Conservation (phyloP, 2,797 vertebrate genomes). For the Spondyliosoma cantharus region DNA sequence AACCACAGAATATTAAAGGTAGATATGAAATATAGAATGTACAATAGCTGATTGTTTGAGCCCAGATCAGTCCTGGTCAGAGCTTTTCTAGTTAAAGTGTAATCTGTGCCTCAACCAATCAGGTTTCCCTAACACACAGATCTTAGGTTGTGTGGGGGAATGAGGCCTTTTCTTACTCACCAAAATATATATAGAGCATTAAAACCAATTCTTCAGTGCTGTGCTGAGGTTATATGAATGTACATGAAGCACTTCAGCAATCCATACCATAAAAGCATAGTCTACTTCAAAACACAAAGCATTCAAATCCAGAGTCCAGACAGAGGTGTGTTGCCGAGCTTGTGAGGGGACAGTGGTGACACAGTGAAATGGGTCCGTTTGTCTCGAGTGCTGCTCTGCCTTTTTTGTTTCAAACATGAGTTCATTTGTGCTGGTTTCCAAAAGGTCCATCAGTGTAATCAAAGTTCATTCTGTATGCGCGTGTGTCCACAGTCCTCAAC, state of each 20-base stretch:
- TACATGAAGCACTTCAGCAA: constrained; percentile 16
- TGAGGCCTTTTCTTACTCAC: constrained; percentile 6
- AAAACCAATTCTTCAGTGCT: constrained; percentile 28
- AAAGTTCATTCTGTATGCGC: constrained; percentile 41
- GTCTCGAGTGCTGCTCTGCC: constrained; percentile 18
- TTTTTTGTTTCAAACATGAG: neutral
- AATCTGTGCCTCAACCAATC: constrained; percentile 12
- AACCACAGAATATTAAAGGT: constrained; percentile 45
- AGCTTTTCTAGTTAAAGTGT: constrained; percentile 9
- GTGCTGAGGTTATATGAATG: constrained; percentile 18
- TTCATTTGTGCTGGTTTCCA: constrained; percentile 35
- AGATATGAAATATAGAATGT: constrained; percentile 50
- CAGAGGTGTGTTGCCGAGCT: neutral
- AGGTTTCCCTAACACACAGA: neutral
- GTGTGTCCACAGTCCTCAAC: constrained; percentile 66
- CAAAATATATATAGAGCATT: constrained; percentile 12
- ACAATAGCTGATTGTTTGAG: constrained; percentile 22
- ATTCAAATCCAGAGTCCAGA: constrained; percentile 40
- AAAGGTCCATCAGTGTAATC: constrained; percentile 48
- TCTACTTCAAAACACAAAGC: constrained; percentile 32
- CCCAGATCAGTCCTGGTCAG: constrained; percentile 1
- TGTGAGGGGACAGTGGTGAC: constrained; percentile 20
- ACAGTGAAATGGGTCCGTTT: constrained; percentile 9
- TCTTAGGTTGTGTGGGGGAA: neutral
- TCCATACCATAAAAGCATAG: constrained; percentile 17